A percentile compares a stretch with the other conserved stretches of the same genome.
Conservation (phyloP, 2,797 vertebrate species). For the Sebastes flavidus region DNA sequence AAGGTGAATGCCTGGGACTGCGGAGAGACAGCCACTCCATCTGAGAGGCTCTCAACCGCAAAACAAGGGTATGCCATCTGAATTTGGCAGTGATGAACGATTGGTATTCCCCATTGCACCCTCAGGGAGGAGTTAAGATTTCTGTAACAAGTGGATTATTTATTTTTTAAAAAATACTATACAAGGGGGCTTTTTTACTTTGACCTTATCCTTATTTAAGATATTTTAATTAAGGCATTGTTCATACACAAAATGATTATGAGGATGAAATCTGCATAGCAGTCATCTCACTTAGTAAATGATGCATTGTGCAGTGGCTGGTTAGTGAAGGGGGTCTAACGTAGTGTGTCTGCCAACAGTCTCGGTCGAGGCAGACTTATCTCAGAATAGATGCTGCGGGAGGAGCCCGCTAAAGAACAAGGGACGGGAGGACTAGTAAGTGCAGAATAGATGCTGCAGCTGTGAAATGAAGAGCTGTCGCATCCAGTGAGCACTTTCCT, state of each 20-base stretch:
- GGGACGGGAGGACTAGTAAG: slow-evolving; percentile 63
- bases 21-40: slow-evolving; percentile 56
- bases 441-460: slow-evolving; percentile 78
- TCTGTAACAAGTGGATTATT: slow-evolving; percentile 25
- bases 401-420: slow-evolving; percentile 67
- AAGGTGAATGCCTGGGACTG: slow-evolving; percentile 52
- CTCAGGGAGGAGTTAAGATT: slow-evolving; percentile 21
- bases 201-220: slow-evolving; percentile 20
- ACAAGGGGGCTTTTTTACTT: not conserved
- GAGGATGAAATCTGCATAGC: slow-evolving; percentile 64
- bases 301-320: slow-evolving; percentile 35
- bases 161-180: not conserved
- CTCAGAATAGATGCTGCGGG: slow-evolving; percentile 71
- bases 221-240: slow-evolving; percentile 44
- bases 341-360: slow-evolving; percentile 65
- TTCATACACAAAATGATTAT: slow-evolving; percentile 43
- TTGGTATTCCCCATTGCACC: slow-evolving; percentile 36
- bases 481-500: slow-evolving; percentile 73
- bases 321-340: slow-evolving; percentile 44
- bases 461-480: slow-evolving; percentile 81
- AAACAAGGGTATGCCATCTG: slow-evolving; percentile 54
- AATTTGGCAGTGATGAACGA: slow-evolving; percentile 48
- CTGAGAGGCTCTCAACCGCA: slow-evolving; percentile 55
- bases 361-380: slow-evolving; percentile 62
- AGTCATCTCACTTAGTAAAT: slow-evolving; percentile 56